phyloP scores from a whole-genome alignment of 2,113 vertebrate genomes.

The Plectropomus leopardus region DNA sequence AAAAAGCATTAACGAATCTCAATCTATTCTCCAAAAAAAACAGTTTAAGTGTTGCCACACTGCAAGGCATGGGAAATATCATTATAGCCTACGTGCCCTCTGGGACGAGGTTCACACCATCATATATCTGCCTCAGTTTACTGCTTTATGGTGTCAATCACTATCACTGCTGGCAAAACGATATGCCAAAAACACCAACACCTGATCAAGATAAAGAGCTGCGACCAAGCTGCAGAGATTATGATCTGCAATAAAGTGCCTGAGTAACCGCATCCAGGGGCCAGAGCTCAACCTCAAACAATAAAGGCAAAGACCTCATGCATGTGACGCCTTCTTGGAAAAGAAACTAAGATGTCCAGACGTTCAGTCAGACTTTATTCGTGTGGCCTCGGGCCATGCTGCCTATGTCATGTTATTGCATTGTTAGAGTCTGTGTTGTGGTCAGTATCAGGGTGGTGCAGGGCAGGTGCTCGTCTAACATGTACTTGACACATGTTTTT shows the following conservation, averaged over 20 bases:
- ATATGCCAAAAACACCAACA: slow-evolving; percentile 27
- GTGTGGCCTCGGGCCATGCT: not conserved
- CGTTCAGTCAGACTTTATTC: slow-evolving; percentile 31
- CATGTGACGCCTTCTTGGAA: slow-evolving; percentile 21
- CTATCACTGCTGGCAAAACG: slow-evolving; percentile 4
- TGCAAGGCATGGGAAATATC: slow-evolving; percentile 30
- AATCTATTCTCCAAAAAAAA: slow-evolving; percentile 60
- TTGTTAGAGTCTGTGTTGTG: slow-evolving; percentile 21
- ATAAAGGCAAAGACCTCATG: slow-evolving; percentile 32
- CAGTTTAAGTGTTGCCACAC: slow-evolving; percentile 45
- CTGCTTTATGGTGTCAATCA: slow-evolving; percentile 37
- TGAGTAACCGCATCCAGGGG: slow-evolving; percentile 28
- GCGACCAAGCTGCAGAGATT: slow-evolving; percentile 40
- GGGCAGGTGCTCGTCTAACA: slow-evolving; percentile 40
- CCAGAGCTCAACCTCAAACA: slow-evolving; percentile 49
- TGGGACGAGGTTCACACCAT: not conserved
- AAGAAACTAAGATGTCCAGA: slow-evolving; percentile 25
- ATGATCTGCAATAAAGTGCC: slow-evolving; percentile 59
- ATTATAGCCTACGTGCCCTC: slow-evolving; percentile 6
- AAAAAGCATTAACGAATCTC: slow-evolving; percentile 58
- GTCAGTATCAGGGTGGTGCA: slow-evolving; percentile 22
- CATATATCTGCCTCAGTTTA: slow-evolving; percentile 10
- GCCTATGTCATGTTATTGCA: not conserved
- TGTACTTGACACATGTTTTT: slow-evolving; percentile 10
- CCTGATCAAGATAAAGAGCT: slow-evolving; percentile 48